These are phyloP conservation scores for Microtus agrestis DNA, from an alignment of 2,797 vertebrate species.

Conservation along the genomic window DNA sequence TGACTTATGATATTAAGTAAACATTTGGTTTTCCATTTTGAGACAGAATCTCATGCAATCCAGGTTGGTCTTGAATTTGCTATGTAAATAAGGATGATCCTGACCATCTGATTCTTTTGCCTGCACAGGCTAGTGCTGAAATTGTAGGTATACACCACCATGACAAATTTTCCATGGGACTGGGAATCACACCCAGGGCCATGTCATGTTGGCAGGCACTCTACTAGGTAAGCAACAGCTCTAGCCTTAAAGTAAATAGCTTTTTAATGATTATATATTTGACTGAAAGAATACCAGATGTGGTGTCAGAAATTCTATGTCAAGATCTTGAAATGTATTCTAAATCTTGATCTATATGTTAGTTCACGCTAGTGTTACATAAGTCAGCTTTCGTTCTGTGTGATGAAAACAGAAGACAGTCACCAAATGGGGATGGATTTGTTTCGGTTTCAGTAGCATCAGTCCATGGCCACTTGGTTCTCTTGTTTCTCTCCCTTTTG, in stretches of 20 bases:
- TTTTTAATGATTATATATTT: not conserved
- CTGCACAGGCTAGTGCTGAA: not conserved
- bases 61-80: not conserved
- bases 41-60: not conserved
- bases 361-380: not conserved
- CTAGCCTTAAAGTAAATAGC: not conserved
- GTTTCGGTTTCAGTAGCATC: not conserved
- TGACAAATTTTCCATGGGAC: not conserved
- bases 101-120: not conserved
- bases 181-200: not conserved
- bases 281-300: conserved; percentile 36
- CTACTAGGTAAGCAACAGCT: not conserved
- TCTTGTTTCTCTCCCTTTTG: not conserved
- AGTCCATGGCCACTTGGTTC: not conserved
- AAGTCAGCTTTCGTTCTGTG: not conserved
- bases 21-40: not conserved
- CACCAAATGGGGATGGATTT: not conserved
- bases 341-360: conserved; percentile 39
- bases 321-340: conserved; percentile 46
- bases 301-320: not conserved
- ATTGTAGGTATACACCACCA: not conserved
- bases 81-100: not conserved
- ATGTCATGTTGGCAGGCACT: not conserved
- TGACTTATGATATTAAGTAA: conserved; percentile 38
- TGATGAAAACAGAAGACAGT: not conserved